Conservation (phyloP, 2,888 invertebrate species). For the Amphipyra tragopoginis region DNA sequence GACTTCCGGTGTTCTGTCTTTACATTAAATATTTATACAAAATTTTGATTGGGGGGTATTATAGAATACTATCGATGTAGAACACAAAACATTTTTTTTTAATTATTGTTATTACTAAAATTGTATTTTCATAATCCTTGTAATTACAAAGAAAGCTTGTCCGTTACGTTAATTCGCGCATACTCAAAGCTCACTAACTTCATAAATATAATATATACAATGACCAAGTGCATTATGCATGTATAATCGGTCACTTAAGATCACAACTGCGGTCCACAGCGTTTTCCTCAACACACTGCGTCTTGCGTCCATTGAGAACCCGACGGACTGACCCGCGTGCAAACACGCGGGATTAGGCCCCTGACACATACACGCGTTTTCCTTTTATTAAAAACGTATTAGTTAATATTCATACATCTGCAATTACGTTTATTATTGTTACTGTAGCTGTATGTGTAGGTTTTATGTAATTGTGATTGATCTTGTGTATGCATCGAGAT, state of each 20-base stretch:
- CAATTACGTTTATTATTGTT: slow-evolving; percentile 11
- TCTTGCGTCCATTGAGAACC: slow-evolving; percentile 4
- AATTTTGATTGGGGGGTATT: too few species aligned
- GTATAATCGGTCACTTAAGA: slow-evolving; percentile 15
- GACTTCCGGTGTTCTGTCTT: too few species aligned
- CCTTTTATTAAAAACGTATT: slow-evolving; percentile 27
- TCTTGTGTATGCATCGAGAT: neutral
- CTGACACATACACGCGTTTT: slow-evolving; percentile 20
- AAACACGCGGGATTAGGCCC: neutral
- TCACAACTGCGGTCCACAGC: slow-evolving; percentile 2
- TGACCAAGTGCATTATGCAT: too few species aligned
- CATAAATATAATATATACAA: too few species aligned
- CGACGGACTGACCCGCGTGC: slow-evolving; percentile 21
- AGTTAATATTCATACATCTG: slow-evolving; percentile 13
- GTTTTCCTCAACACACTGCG: slow-evolving; percentile 28
- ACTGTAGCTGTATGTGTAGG: neutral
- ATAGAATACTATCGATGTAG: too few species aligned
- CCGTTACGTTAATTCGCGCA: too few species aligned
- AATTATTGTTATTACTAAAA: too few species aligned
- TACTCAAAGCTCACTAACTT: too few species aligned
- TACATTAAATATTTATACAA: too few species aligned
- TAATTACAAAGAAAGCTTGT: too few species aligned
- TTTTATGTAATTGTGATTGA: slow-evolving; percentile 20
- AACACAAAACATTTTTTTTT: too few species aligned
- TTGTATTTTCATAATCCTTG: too few species aligned